Conservation (phyloP, 2,888 invertebrate genomes). For the Hirudinaria manillensis region DNA sequence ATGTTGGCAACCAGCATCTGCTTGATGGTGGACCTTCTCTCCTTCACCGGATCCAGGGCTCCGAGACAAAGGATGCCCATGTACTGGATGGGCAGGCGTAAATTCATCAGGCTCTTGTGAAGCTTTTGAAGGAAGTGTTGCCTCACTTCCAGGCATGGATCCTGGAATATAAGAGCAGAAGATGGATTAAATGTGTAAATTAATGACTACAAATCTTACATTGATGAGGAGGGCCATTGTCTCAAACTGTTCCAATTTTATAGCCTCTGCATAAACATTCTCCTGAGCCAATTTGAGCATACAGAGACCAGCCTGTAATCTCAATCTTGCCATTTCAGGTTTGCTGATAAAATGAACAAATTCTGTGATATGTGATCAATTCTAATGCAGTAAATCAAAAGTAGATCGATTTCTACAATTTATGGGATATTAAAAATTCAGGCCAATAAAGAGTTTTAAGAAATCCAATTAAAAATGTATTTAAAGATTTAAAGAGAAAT, state of each 20-base stretch:
- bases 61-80: conserved; percentile 89
- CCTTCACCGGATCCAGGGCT: conserved; percentile 78
- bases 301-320: conserved; percentile 80
- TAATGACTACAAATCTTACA: conserved; percentile 55
- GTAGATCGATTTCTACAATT: background rate
- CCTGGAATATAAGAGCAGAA: conserved; percentile 43
- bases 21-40: conserved; percentile 61
- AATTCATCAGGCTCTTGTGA: conserved; percentile 72
- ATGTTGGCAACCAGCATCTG: conserved; percentile 84
- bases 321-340: conserved; percentile 80
- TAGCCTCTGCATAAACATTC: conserved; percentile 88
- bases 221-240: conserved; percentile 84
- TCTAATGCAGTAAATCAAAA: background rate
- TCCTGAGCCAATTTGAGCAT: conserved; percentile 96
- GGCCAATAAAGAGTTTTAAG: too few relatives aligned
- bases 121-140: conserved; percentile 82
- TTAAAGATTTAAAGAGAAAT: too few relatives aligned
- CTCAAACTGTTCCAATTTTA: conserved; percentile 88
- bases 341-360: conserved; percentile 44
- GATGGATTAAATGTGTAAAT: background rate
- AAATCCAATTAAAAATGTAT: too few relatives aligned
- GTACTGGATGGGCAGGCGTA: conserved; percentile 79
- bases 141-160: conserved; percentile 63
- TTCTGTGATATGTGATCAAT: background rate
- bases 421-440: background rate